Percentiles rank a stretch among this genome's conserved stretches.
These are phyloP conservation scores for Netelia virgata DNA, from an alignment of 2,888 invertebrate genomes.

Conservation along the genomic window DNA sequence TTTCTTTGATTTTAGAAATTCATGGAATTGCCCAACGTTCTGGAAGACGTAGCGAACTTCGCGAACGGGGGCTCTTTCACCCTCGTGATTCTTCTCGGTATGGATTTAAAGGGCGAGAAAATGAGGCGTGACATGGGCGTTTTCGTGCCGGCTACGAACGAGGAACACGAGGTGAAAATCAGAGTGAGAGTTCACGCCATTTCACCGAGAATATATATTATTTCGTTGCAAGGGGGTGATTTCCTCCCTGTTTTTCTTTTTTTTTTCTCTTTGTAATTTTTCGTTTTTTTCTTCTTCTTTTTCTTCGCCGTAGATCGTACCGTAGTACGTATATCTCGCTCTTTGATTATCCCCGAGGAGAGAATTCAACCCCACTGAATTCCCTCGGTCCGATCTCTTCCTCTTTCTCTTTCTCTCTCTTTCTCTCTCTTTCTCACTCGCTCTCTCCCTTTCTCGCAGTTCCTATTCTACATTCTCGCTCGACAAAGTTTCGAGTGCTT, in stretches of 20 bases:
- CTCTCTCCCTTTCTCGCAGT: slow-evolving; percentile 45
- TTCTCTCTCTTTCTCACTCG: slow-evolving; percentile 56
- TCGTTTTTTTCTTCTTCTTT: slow-evolving; percentile 44
- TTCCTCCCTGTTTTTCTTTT: slow-evolving; percentile 7
- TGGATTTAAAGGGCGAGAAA: slow-evolving; percentile 86
- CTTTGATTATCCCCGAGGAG: slow-evolving; percentile 60
- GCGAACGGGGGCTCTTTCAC: slow-evolving; percentile 84
- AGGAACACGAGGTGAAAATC: slow-evolving; percentile 73
- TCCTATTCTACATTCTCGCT: slow-evolving; percentile 27
- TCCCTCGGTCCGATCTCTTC: slow-evolving; percentile 41
- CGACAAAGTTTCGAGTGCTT: slow-evolving; percentile 67
- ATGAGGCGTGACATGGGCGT: slow-evolving; percentile 88
- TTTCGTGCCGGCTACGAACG: slow-evolving; percentile 64
- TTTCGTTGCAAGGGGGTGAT: slow-evolving; percentile 35
- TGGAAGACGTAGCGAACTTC: slow-evolving; percentile 86
- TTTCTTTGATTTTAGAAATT: slow-evolving; percentile 84
- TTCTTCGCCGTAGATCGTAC: slow-evolving; percentile 21
- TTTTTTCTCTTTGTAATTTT: slow-evolving; percentile 50
- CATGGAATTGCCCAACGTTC: slow-evolving; percentile 85
- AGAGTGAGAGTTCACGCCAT: slow-evolving; percentile 76
- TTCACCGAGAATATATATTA: slow-evolving; percentile 32
- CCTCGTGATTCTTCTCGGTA: slow-evolving; percentile 88
- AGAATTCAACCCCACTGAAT: slow-evolving; percentile 46
- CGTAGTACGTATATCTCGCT: slow-evolving; percentile 25
- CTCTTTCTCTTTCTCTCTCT: slow-evolving; percentile 55